Percentiles rank a stretch among this genome's conserved stretches.
Conservation (phyloP, 2,113 vertebrate species). For the Anhinga anhinga region DNA sequence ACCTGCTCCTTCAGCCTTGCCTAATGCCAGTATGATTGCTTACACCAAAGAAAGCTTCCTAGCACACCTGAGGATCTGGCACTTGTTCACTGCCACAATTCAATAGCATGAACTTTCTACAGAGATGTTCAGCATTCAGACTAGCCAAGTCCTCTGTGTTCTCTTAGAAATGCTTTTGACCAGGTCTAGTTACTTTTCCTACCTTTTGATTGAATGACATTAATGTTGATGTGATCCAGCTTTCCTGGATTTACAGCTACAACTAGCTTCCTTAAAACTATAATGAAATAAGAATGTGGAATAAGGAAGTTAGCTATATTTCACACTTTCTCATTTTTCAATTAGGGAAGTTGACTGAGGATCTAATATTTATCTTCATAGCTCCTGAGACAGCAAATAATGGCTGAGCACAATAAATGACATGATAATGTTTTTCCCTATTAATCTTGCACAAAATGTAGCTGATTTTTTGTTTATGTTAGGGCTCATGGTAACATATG, state of each 20-base stretch:
- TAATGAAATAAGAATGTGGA: not conserved
- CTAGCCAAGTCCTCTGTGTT: not conserved
- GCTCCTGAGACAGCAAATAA: conserved; percentile 61
- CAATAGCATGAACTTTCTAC: not conserved
- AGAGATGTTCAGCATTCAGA: not conserved
- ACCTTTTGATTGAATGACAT: not conserved
- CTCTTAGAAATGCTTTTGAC: not conserved
- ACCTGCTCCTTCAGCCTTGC: not conserved
- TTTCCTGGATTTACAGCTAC: not conserved
- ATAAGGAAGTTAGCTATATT: conserved; percentile 3
- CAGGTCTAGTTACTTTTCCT: not conserved
- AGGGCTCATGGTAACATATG: not conserved
- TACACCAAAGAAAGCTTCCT: not conserved
- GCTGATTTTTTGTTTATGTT: not conserved
- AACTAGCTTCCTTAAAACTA: not conserved
- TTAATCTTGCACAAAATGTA: conserved; percentile 57
- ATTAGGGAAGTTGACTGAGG: conserved; percentile 33
- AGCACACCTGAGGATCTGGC: not conserved
- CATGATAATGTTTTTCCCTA: conserved; percentile 14
- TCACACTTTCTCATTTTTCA: conserved; percentile 32
- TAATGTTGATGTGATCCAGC: not conserved
- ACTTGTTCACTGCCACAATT: not conserved
- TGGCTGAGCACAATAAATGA: conserved; percentile 59
- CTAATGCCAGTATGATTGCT: not conserved
- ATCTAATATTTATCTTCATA: conserved; percentile 65